Conservation (phyloP, 37 sponge, comb jelly and placozoan species). For the Dysidea cf. avara region DNA sequence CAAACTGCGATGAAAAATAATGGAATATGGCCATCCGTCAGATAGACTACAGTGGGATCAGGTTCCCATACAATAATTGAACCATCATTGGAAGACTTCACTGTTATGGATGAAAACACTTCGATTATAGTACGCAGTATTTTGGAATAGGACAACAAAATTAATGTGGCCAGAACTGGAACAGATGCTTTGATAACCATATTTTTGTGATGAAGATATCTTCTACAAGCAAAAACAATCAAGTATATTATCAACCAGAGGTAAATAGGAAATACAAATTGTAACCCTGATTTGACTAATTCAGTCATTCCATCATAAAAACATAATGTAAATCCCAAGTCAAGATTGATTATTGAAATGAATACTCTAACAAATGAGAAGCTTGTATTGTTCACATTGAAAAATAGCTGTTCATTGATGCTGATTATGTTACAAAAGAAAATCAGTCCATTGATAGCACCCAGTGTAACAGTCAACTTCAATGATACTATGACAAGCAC, state of each 20-base stretch:
- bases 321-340: slow-evolving; percentile 22
- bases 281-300: no score
- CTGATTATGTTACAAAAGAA: no score
- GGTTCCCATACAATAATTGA: slow-evolving; percentile 6
- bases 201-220: background rate
- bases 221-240: background rate
- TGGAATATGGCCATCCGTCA: background rate
- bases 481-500: no score
- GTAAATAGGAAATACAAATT: no score
- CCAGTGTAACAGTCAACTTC: no score
- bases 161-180: slow-evolving; percentile 34
- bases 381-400: no score
- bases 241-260: no score
- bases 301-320: no score
- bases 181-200: slow-evolving; percentile 1
- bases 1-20: slow-evolving; percentile 5
- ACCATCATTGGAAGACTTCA: background rate
- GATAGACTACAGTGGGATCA: slow-evolving; percentile 28
- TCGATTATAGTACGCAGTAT: slow-evolving; percentile 14
- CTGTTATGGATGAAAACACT: background rate
- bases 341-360: slow-evolving; percentile 28
- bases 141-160: slow-evolving; percentile 24
- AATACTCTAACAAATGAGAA: no score
- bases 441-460: no score
- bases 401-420: no score